Percentiles rank a stretch among this genome's conserved stretches.
Conservation (phyloP, 1,140 invertebrate genomes). For the Adoxophyes honmai region DNA sequence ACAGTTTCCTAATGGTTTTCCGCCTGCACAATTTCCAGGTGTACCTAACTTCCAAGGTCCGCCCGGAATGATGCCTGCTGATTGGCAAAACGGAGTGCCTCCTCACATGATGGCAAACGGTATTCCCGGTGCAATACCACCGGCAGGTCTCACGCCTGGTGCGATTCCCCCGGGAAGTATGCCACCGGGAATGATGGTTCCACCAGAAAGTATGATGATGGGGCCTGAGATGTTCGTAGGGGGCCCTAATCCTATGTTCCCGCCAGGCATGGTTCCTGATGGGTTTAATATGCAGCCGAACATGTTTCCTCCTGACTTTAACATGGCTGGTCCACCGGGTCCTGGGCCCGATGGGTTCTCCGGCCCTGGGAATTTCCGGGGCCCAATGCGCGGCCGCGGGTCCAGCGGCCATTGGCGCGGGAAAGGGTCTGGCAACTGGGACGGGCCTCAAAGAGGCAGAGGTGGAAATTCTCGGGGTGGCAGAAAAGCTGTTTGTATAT, state of each 20-base stretch:
- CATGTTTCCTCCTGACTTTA: conserved; percentile 67
- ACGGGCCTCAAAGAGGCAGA: conserved; percentile 74
- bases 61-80: conserved; percentile 53
- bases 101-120: conserved; percentile 48
- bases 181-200: conserved; percentile 60
- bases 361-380: conserved; percentile 69
- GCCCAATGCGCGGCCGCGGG: conserved; percentile 65
- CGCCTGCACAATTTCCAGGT: conserved; percentile 55
- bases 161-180: conserved; percentile 40
- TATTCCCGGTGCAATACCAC: conserved; percentile 47
- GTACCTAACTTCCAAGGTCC: conserved; percentile 57
- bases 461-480: conserved; percentile 66
- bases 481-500: conserved; percentile 81
- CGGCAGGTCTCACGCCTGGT: conserved; percentile 43
- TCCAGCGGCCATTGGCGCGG: conserved; percentile 76
- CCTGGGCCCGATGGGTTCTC: conserved; percentile 60
- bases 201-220: conserved; percentile 69
- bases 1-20: conserved; percentile 68
- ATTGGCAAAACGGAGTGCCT: conserved; percentile 60
- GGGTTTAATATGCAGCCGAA: conserved; percentile 64
- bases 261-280: conserved; percentile 44
- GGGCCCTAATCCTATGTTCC: conserved; percentile 62
- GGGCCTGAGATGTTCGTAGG: conserved; percentile 76
- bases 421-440: conserved; percentile 69
- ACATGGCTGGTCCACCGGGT: conserved; percentile 55